Evolutionary conservation across 2,888 invertebrate genomes (phyloP), one percentile per base, ranked within the genome.

Genomic region (Leptothorax acervorum): DNA sequence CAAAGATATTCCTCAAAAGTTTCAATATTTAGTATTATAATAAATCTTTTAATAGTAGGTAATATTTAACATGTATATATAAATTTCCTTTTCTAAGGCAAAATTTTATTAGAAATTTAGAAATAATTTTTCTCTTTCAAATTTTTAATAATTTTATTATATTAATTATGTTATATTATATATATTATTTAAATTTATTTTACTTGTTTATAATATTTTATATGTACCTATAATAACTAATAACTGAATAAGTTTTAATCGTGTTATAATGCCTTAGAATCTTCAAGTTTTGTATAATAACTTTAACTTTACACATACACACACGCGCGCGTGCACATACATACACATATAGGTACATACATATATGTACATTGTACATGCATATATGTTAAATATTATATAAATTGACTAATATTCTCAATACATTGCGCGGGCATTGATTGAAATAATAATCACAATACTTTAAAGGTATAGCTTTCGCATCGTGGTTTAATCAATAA

Each of bases 401-500:
- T n/a, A 2, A 48, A 51, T 75, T 28, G 0, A 53, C 39, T 65
- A 28, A 39, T 35, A 2, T 55, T 3, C 8, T 23, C 12, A 55
- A n/a, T n/a, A 55, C 1, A 1, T 76, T 28, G 12, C 15, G 23
- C 8, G 8, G 12, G 2, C 18, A 53, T 42, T 39, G 35, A 65
- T 65, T 51, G 11, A 28, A 31, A 45, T 53, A 65, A 53, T 53
- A 65, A 76, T 45, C 9, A 39, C 18, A 73, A 6, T 78, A 65
- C 3, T 65, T 84, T 42, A 75, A 74, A 53, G 28, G 53, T 51
- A 84, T 51, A 84, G 76, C 53, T 85, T 83, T 87, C 63, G 55
- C 53, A 82, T 74, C 70, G 71, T 85, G 63, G 62, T 62, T 83
- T 79, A 84, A 86, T 86, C 82, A 84, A 84, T 76, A 86, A 79